These are phyloP conservation scores for Ammodytes marinus DNA, from an alignment of 2,113 vertebrate genomes.

Conservation along the genomic window DNA sequence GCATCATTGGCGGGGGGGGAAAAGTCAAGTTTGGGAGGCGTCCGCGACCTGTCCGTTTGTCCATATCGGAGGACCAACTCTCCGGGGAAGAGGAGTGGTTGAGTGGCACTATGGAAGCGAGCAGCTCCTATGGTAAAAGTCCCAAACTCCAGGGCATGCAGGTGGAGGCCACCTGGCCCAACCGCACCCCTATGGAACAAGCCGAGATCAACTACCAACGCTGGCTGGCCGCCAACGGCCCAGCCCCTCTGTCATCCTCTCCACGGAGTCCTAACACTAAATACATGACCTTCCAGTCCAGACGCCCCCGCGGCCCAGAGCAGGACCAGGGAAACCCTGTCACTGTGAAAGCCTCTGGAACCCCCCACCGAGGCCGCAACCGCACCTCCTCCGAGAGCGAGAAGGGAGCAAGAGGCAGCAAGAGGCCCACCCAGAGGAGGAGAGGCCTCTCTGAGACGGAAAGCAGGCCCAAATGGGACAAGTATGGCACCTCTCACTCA, in stretches of 20 bases:
- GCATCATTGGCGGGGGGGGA: slow-evolving; percentile 71
- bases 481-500: slow-evolving; percentile 73
- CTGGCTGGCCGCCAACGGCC: slow-evolving; percentile 18
- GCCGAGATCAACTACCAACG: slow-evolving; percentile 61
- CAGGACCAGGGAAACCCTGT: slow-evolving; percentile 41
- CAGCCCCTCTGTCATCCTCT: slow-evolving; percentile 42
- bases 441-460: slow-evolving; percentile 80
- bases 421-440: slow-evolving; percentile 62
- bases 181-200: slow-evolving; percentile 55
- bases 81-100: slow-evolving; percentile 67
- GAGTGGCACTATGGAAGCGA: slow-evolving; percentile 38
- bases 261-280: slow-evolving; percentile 63
- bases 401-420: slow-evolving; percentile 63
- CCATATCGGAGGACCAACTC: slow-evolving; percentile 73
- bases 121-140: slow-evolving; percentile 51
- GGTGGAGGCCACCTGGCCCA: slow-evolving; percentile 66
- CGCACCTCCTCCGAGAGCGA: slow-evolving; percentile 81
- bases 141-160: slow-evolving; percentile 56
- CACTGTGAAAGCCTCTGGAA: slow-evolving; percentile 66
- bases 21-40: slow-evolving; percentile 65
- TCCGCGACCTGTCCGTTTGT: slow-evolving; percentile 50
- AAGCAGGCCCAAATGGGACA: slow-evolving; percentile 73
- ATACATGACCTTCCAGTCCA: slow-evolving; percentile 65
- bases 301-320: slow-evolving; percentile 35
- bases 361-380: slow-evolving; percentile 63